Conservation (phyloP, 1,140 invertebrate species). For the Phocides pigmalion region DNA sequence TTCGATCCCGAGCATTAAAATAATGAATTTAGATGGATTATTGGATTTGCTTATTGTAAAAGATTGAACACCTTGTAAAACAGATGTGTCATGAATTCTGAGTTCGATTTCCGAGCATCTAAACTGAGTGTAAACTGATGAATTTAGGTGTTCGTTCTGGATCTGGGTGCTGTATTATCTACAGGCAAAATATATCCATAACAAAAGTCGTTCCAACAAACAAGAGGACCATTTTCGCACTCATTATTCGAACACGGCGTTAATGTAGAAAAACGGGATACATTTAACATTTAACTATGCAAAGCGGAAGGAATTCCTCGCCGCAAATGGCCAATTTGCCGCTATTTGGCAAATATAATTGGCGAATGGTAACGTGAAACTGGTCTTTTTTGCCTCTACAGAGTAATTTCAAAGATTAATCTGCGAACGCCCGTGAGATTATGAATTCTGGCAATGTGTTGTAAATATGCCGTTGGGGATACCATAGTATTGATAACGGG, state of each 20-base stretch:
- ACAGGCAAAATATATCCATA: not conserved
- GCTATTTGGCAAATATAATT: constrained; percentile 80
- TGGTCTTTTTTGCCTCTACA: constrained; percentile 59
- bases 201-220: constrained; percentile 17
- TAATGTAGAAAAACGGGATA: constrained; percentile 34
- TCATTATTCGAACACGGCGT: constrained; percentile 27
- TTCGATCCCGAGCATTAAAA: too few species aligned
- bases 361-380: constrained; percentile 54
- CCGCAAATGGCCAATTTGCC: constrained; percentile 72
- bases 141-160: too few species aligned
- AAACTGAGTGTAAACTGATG: too few species aligned
- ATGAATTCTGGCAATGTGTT: constrained; percentile 65
- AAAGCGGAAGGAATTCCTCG: constrained; percentile 59
- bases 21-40: too few species aligned
- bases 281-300: constrained; percentile 49
- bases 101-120: too few species aligned
- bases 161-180: too few species aligned
- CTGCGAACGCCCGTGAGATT: constrained; percentile 64
- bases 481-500: not conserved
- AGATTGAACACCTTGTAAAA: too few species aligned
- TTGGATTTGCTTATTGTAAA: too few species aligned
- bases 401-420: constrained; percentile 70
- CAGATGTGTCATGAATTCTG: too few species aligned
- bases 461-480: constrained; percentile 37
- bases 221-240: constrained; percentile 13